Evolutionary conservation across 2,888 invertebrate genomes (phyloP), one percentile per base, ranked within the genome.

Genomic region (Anthrax anthrax): DNA sequence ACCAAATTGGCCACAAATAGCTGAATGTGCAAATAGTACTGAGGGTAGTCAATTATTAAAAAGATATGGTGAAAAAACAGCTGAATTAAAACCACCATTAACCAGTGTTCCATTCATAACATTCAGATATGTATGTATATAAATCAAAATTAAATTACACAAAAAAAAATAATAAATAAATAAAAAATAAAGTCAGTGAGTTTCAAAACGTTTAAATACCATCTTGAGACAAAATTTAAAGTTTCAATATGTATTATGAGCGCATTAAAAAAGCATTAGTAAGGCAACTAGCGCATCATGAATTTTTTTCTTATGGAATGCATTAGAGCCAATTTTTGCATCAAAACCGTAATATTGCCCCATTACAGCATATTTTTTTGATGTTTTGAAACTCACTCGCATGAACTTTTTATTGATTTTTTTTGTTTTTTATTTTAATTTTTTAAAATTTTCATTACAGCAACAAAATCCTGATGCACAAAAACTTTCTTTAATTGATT

Each of bases 31-130:
- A 48, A 69, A 68, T 46, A 50, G 58, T 58, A 67, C 65, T 36
- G 66, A 67, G 36, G 67, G 67, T 36, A 64, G 60, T 43, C 47
- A 55, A 37, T 51, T 60, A 37, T 54, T 67, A 18, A 60, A 61
- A 50, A 58, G 57, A 46, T 60, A 73, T 47, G 82, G 81, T 1
- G 72, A 74, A 53, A 64, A 73, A 57, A 78, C 78, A 0, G 64
- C 70, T 48, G 55, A 57, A 0, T 69, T 81, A 5, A 68, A 71
- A 56, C 69, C 74, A 1, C 74, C 76, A 1, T 66, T 83, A 13
- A 57, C 63, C 23, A 77, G 75, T 50, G 82, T 83, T 18, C 83
- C 83, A 10, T 80, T 80, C 6, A 64, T 83, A 16, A 73, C 80
- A 13, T 75, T 82, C 56, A 77, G 80, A 52, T 72, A 75, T 66